Base-by-base conservation (phyloP, 2,113 vertebrate genomes). In the Phocoena sinus region DNA sequence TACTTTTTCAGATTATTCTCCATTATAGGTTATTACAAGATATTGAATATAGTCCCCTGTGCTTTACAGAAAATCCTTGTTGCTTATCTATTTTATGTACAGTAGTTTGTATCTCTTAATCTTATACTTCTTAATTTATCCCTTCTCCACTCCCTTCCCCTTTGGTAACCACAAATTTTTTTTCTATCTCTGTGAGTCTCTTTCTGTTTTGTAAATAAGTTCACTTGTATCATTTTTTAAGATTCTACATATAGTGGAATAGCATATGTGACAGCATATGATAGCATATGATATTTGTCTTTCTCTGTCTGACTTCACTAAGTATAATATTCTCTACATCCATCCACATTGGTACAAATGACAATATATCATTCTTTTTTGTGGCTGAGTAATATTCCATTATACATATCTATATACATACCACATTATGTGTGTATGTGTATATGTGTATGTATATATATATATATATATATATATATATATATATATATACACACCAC, bases 361-460 rank as follows among this genome's bases (percentile, higher is more conserved):
- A 26, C 26, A 31, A 47, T 8, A 74, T 31, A 31, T 74, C 25
- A 74, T 74, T 17, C 71, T 28, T 74, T 44, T 44, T 44, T 74
- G 44, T 74, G 71, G 38, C 38, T 9, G 38, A 74, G 25, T 14
- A 74, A 15, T 44, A 74, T 18, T 53, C 50, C 50, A 17, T 53
- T 53, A 53, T 53, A 53, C 17, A 53, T 53, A 53, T 53, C 50
- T 53, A 53, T 53, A 53, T 53, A 53, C 50, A 53, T 53, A 53
- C 50, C 50, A 53, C 50, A 53, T 53, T 53, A 17, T 53, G 50
- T 53, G 50, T 53, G 15, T 53, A 53, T 53, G 50, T 53, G 14
- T 53, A 15, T 53, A 5, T 53, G 5, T 50, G 3, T 50, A 14
- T 50, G 3, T 15, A 0, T 53, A 0, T 17, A 0, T 53, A 17